Evolutionary conservation across 1,140 invertebrate genomes (phyloP), one percentile per base, ranked within the genome.

Genomic region (Bombus superbus): DNA sequence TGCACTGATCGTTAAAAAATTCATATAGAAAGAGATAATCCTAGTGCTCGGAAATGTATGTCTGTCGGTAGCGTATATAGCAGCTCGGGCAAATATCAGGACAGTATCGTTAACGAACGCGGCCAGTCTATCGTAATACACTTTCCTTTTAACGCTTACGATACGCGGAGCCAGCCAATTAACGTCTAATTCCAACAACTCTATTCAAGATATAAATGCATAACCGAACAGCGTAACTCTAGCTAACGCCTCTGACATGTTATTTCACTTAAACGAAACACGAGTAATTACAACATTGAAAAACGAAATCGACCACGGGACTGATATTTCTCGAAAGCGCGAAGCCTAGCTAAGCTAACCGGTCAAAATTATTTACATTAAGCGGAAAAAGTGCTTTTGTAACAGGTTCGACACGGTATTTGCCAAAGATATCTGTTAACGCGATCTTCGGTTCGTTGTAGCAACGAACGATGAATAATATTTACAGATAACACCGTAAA

Each of bases 121-220:
- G 28, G 35, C 35, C 53, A 75, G 4, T 62, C 25, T 83, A 83
- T 83, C 62, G 42, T 44, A 40, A 75, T 44, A 69, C 53, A 15
- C 13, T 47, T 73, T 40, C 32, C n/a, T 77, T 22, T 59, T 35
- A 68, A 75, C 32, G 32, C 25, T 76, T 13, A 9, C 59, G 42
- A 83, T 75, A 83, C 22, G 53, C 72, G 15, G n/a, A 18, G 42
- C 28, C 44, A 66, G 59, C 72, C 72, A 75, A 83, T 83, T 83
- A 66, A 76, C 32, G 3, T 53, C 72, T 68, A 76, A 83, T 76
- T 75, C 53, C 42, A 66, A 74, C 71, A 62, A 75, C 42, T 72
- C 69, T 35, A 32, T 35, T 44, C 57, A 59, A 47, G 57, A 64
- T 66, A 82, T 64, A 66, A 40, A 82, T 38, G 57, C 71, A 74